Base-by-base conservation (phyloP, 1,140 invertebrate species). In the Dinothrombium tinctorium region DNA sequence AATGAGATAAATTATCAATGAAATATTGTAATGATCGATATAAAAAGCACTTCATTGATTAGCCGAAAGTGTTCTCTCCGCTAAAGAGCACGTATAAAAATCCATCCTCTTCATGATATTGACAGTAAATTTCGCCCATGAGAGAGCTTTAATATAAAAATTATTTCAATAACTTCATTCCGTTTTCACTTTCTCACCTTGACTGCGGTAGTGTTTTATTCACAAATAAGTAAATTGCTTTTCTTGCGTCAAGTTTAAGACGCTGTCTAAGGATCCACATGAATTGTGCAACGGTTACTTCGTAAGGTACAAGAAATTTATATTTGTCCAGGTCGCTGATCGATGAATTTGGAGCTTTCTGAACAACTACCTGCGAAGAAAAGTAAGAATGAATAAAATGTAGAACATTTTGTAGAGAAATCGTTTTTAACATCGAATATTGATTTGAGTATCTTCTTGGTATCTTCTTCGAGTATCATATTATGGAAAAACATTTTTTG, bases 241-340 rank as follows among this genome's bases (percentile, higher is more conserved):
- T 62, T 42, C 63, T 63, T 24, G 58, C 54, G 5, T 57, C 52
- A 11, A 65, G 45, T 41, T 61, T 56, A 20, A 65, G 62, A 35
- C 63, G 51, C 48, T 63, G 61, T 9, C 63, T 51, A 19, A 64
- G 59, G 25, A 65, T 64, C 59, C 61, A 65, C 60, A 65, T 65
- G 40, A 65, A 65, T 51, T 65, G 63, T 22, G 62, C 63, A n/a
- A 65, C 59, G 37, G 61, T 59, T 33, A 65, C 61, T 43, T 65
- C 63, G 49, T 53, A 56, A 7, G 63, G 63, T 6, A 65, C 61
- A 9, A 65, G 49, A 45, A 63, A 64, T 46, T 65, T 65, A 12
- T 60, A 49, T 45, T 65, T 65, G 47, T 64, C 62, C 24, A 65
- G 59, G 21, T 56, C 54, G 24, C 56, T 54, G 25, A 65, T 59